Percentiles rank a stretch among this genome's conserved stretches.
These are phyloP conservation scores for Lepidurus couesii DNA, from an alignment of 1,140 invertebrate species.

Conservation along the genomic window DNA sequence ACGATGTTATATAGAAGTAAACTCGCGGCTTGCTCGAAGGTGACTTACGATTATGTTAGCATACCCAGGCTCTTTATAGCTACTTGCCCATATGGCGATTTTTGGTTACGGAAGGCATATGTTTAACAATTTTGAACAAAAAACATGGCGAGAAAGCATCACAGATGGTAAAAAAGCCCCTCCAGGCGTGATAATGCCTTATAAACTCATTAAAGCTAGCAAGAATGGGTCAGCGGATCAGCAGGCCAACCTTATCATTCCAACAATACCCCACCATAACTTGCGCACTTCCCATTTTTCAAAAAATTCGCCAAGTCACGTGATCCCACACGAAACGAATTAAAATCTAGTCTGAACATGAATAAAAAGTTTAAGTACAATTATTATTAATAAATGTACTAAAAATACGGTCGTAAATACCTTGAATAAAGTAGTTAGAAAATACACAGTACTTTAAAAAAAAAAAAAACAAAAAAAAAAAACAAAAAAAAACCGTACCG, in stretches of 20 bases:
- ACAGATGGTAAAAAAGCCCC: too few relatives aligned
- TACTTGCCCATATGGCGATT: background rate
- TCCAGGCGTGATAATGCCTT: too few relatives aligned
- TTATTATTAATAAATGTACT: too few relatives aligned
- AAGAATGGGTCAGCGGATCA: slow-evolving; percentile 1
- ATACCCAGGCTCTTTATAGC: background rate
- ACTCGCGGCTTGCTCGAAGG: background rate
- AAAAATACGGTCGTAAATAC: too few relatives aligned
- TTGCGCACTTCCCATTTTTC: background rate
- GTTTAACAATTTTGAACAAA: background rate
- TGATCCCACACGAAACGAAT: background rate
- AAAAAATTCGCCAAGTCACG: background rate
- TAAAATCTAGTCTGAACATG: too few relatives aligned
- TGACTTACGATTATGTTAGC: background rate
- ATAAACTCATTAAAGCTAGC: background rate
- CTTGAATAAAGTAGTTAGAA: too few relatives aligned
- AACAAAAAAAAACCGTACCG: too few relatives aligned
- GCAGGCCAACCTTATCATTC: background rate
- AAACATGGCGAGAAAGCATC: too few relatives aligned
- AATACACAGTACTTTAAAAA: too few relatives aligned
- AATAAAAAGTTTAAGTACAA: too few relatives aligned
- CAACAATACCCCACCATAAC: background rate
- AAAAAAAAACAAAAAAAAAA: too few relatives aligned
- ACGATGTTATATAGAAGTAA: too few relatives aligned
- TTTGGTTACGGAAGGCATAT: background rate